Evolutionary conservation across 2,113 vertebrate species (phyloP), one percentile per base, ranked within the genome.

Genomic region (Struthidea cinerea): DNA sequence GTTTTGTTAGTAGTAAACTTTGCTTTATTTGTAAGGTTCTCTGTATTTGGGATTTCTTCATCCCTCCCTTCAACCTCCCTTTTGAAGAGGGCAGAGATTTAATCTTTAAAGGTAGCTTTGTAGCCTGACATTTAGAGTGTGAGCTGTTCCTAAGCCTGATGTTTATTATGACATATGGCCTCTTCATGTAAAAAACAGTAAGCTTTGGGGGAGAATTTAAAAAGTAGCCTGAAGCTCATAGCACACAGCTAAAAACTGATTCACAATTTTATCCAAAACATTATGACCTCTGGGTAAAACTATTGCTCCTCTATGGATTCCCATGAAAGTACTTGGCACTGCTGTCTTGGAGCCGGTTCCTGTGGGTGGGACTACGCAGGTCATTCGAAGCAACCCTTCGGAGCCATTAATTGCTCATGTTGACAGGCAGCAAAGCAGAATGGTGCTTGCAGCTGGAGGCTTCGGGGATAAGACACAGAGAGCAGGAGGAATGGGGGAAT

Each of bases 111-210:
- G 90, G 91, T 87, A 97, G 91, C 90, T 97, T 88, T 97, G 95
- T 89, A 97, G 96, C 71, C 93, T 97, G 96, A 97, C 94, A 96
- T 97, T 98, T 98, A 94, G 95, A 97, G 84, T 75, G 94, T 90
- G 89, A 96, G 93, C 95, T 3, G 16, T 61, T 94, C 80, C 94
- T 85, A 93, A 96, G 95, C 84, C 88, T 95, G 88, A 93, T 90
- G 93, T 91, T 97, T 93, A 94, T 95, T 96, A 94, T 90, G 95
- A 94, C 90, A 89, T 82, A 94, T 89, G 65, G 84, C 46, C 83
- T 93, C 57, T 85, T 63, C 89, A 94, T 93, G 93, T 97, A 97
- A 95, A 97, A 86, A 87, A 89, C 77, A 84, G 82, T 75, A 69
- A 94, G 90, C 94, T 87, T 95, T 95, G 91, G 75, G 89, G 93